Evolutionary conservation across 2,113 vertebrate species (phyloP).

Genomic region (Bos indicus): DNA sequence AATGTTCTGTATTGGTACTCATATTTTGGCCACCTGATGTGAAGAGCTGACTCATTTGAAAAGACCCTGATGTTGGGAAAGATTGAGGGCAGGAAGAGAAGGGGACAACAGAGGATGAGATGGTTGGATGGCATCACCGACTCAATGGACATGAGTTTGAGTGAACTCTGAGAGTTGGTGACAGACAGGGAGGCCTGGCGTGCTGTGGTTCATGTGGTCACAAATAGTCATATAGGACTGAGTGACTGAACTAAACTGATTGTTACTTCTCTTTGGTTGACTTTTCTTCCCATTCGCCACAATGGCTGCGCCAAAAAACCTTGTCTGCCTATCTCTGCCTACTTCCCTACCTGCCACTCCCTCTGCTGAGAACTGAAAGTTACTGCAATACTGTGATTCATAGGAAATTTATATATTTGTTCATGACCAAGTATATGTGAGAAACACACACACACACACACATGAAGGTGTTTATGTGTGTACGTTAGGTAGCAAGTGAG

Average conservation of each 20-base stretch:
- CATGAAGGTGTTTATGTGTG: fast-evolving
- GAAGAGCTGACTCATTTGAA: no score
- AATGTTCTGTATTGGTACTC: neutral
- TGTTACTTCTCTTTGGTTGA: neutral
- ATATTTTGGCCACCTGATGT: no score
- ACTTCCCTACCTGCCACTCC: neutral
- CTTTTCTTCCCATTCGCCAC: neutral
- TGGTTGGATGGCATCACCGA: neutral
- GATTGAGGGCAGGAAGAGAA: no score
- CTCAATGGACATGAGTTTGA: neutral
- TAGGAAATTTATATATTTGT: neutral
- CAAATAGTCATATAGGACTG: neutral
- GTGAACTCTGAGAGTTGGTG: neutral
- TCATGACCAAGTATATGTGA: neutral
- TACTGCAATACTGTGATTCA: neutral
- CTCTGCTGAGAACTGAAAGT: neutral
- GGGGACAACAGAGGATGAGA: no score
- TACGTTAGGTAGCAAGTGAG: neutral
- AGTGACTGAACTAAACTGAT: neutral
- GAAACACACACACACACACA: neutral
- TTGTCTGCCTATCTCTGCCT: neutral
- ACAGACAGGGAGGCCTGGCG: fast-evolving
- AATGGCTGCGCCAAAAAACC: neutral
- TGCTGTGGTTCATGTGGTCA: neutral
- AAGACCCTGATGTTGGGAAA: no score